Evolutionary conservation across 2,797 vertebrate genomes (phyloP).

Genomic region (Masticophis lateralis): DNA sequence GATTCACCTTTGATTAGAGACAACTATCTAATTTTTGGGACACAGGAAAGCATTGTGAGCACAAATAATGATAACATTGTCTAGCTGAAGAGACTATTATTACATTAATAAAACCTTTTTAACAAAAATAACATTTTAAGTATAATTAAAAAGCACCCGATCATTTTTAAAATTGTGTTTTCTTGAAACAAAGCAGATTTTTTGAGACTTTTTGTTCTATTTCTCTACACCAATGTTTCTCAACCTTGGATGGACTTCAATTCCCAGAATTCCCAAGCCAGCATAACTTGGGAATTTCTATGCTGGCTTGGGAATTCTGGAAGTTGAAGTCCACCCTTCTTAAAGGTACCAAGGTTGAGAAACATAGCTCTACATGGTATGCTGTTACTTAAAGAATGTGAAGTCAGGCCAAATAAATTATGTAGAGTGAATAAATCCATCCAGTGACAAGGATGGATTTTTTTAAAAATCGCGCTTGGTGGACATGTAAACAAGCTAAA

Average conservation of each 20-base stretch:
- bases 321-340: too few relatives aligned
- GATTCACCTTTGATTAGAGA: neutral
- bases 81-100: neutral
- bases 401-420: neutral
- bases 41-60: neutral
- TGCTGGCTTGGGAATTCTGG: too few relatives aligned
- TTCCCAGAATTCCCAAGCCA: too few relatives aligned
- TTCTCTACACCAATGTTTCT: neutral
- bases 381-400: neutral
- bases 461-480: too few relatives aligned
- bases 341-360: too few relatives aligned
- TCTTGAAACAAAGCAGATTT: neutral
- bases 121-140: neutral
- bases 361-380: too few relatives aligned
- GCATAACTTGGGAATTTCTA: too few relatives aligned
- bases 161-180: neutral
- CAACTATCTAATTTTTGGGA: neutral
- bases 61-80: neutral
- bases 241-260: too few relatives aligned
- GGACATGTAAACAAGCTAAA: neutral
- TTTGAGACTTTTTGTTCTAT: neutral
- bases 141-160: neutral
- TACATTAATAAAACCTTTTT: neutral
- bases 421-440: neutral
- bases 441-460: too few relatives aligned